phyloP scores from a whole-genome alignment of 2,888 invertebrate genomes.

The Pristionchus maxplancki region DNA sequence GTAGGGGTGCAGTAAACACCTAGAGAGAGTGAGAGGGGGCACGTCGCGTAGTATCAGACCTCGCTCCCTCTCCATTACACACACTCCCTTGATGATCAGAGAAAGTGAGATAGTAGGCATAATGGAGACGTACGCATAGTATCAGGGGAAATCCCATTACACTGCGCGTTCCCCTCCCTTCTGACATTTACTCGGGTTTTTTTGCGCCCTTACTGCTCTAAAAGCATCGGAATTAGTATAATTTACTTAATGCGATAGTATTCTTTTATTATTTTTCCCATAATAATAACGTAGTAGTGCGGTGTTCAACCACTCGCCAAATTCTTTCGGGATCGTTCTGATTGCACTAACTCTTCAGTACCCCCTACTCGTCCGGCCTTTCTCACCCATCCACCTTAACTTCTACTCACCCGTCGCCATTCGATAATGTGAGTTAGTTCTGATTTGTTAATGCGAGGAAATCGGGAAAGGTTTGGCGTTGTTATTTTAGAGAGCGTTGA shows the following conservation, averaged over 20 bases:
- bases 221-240: no score
- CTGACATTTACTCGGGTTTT: not conserved
- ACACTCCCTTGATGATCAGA: not conserved
- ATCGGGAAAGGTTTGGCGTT: no score
- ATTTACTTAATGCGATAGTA: no score
- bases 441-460: no score
- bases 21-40: not conserved
- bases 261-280: no score
- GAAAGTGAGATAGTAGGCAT: not conserved
- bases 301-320: no score
- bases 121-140: not conserved
- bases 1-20: conserved; percentile 28
- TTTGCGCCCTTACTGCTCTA: not conserved
- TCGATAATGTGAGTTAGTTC: conserved; percentile 28
- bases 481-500: no score
- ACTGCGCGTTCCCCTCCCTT: not conserved
- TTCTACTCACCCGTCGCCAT: not conserved
- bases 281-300: no score
- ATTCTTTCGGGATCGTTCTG: not conserved
- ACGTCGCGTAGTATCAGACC: conserved; percentile 21
- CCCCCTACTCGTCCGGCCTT: not conserved
- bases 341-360: not conserved
- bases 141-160: not conserved
- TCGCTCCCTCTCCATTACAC: not conserved
- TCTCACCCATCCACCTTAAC: not conserved